Percentiles rank a stretch among this genome's conserved stretches.
Conservation (phyloP, 2,888 invertebrate genomes). For the Chrysolina oricalcia region DNA sequence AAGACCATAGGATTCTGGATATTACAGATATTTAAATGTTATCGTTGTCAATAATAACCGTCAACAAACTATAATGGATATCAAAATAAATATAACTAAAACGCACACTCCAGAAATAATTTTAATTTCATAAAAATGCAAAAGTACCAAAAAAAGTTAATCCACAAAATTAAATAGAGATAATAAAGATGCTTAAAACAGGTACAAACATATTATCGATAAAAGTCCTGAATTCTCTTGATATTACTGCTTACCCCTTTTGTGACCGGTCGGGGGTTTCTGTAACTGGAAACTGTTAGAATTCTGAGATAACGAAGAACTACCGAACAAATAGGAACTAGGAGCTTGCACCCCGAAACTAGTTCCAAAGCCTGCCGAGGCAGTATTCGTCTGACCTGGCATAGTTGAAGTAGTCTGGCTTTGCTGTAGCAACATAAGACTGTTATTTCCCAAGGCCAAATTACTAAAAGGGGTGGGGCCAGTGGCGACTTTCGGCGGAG, state of each 20-base stretch:
- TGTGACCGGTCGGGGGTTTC: slow-evolving; percentile 80
- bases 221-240: not conserved
- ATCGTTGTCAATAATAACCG: no score
- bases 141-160: not conserved
- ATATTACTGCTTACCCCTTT: slow-evolving; percentile 78
- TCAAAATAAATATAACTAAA: not conserved
- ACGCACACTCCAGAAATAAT: not conserved
- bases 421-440: slow-evolving; percentile 60
- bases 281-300: slow-evolving; percentile 77
- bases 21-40: no score
- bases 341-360: slow-evolving; percentile 62
- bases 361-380: slow-evolving; percentile 48
- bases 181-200: no score
- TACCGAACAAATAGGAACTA: slow-evolving; percentile 62
- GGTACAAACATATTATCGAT: no score
- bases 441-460: slow-evolving; percentile 61
- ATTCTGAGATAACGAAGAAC: slow-evolving; percentile 54
- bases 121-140: slow-evolving; percentile 8
- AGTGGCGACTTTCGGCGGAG: slow-evolving; percentile 72
- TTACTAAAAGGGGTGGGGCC: slow-evolving; percentile 79
- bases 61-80: not conserved
- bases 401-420: slow-evolving; percentile 29
- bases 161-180: not conserved
- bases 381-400: slow-evolving; percentile 41
- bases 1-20: no score